Percentiles rank a stretch among this genome's conserved stretches.
These are phyloP conservation scores for Glossophaga mutica DNA, from an alignment of 2,797 vertebrate genomes.

Conservation along the genomic window DNA sequence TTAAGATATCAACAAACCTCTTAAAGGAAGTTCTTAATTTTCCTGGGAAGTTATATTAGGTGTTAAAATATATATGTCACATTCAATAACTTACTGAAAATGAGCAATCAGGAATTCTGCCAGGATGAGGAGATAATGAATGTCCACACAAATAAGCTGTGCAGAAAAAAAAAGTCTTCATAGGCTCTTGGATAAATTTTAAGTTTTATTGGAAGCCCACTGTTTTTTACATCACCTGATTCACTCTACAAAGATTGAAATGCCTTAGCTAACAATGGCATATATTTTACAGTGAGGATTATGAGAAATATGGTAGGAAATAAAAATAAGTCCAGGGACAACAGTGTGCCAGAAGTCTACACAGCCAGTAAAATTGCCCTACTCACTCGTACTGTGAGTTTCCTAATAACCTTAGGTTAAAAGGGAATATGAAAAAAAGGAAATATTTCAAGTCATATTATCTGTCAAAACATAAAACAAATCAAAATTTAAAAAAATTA, in stretches of 20 bases:
- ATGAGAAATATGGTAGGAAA: neutral
- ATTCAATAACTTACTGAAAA: constrained; percentile 29
- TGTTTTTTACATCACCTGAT: neutral
- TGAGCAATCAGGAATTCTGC: neutral
- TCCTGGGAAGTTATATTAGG: neutral
- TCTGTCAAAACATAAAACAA: neutral
- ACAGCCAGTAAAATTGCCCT: neutral
- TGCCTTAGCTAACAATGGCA: neutral
- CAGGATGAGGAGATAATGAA: neutral
- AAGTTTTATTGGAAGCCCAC: neutral
- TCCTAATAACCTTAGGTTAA: neutral
- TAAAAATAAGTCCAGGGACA: neutral
- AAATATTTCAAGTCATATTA: neutral
- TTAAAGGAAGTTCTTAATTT: neutral
- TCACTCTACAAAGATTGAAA: neutral
- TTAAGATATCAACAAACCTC: neutral
- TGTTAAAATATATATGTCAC: neutral
- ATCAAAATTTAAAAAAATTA: neutral
- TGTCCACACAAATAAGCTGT: neutral
- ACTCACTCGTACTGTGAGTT: neutral
- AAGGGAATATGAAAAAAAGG: neutral
- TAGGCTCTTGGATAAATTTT: neutral
- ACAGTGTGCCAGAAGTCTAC: neutral
- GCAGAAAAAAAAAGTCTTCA: neutral
- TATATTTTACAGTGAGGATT: neutral